Conservation (phyloP, 2,797 vertebrate species). For the Anguilla marmorata region DNA sequence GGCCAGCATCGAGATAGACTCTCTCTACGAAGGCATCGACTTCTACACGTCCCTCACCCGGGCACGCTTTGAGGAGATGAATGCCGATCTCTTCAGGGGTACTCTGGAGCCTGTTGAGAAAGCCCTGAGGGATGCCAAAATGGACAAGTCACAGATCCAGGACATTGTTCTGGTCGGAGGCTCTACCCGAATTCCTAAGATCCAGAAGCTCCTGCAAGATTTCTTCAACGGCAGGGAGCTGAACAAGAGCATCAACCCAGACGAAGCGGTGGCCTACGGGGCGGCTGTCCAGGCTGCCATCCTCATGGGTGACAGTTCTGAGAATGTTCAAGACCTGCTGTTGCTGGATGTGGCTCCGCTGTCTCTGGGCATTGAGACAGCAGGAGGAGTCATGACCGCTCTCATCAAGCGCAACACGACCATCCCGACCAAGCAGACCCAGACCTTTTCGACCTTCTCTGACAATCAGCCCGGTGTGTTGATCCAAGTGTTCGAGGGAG, state of each 20-base stretch:
- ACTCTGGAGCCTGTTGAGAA: conserved; percentile 58
- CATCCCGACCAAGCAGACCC: conserved; percentile 53
- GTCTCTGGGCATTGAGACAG: conserved; percentile 52
- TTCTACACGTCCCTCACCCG: conserved; percentile 59
- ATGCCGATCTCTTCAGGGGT: conserved; percentile 52
- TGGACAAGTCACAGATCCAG: conserved; percentile 54
- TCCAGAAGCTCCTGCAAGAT: conserved; percentile 59
- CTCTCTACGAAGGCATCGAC: conserved; percentile 51
- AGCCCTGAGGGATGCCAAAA: conserved; percentile 54
- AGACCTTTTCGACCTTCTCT: conserved; percentile 39
- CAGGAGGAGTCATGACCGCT: conserved; percentile 55
- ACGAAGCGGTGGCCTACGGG: conserved; percentile 60
- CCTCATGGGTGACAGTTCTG: conserved; percentile 48
- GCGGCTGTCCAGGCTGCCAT: conserved; percentile 53
- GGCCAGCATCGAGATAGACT: conserved; percentile 55
- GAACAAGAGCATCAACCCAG: conserved; percentile 62
- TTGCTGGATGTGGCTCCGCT: conserved; percentile 54
- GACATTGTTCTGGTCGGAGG: conserved; percentile 55
- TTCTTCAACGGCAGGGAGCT: conserved; percentile 56
- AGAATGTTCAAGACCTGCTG: conserved; percentile 53
- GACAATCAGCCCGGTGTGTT: conserved; percentile 55
- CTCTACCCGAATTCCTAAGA: conserved; percentile 56
- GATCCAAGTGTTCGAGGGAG: conserved; percentile 49
- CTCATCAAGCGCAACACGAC: conserved; percentile 56
- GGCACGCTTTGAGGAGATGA: conserved; percentile 55